These are phyloP conservation scores for Druon quercuslanigerum DNA, from an alignment of 1,140 invertebrate species.

Conservation along the genomic window DNA sequence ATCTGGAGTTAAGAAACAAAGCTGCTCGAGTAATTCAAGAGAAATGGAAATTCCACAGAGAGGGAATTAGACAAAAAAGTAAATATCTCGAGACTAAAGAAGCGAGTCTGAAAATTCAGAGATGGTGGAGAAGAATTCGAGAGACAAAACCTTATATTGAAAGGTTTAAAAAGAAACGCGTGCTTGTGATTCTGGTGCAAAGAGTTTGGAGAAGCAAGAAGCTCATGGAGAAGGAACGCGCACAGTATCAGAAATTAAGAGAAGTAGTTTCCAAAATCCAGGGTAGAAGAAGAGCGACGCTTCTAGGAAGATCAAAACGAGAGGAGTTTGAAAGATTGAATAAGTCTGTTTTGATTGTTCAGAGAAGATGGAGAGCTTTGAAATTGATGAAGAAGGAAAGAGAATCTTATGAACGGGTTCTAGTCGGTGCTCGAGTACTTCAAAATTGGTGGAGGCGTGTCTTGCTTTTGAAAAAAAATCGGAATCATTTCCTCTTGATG, in stretches of 20 bases:
- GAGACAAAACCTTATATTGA: slow-evolving; percentile 44
- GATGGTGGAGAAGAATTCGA: slow-evolving; percentile 69
- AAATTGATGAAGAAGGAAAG: slow-evolving; percentile 66
- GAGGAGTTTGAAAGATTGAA: slow-evolving; percentile 62
- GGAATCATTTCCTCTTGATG: slow-evolving; percentile 63
- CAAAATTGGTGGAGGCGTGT: slow-evolving; percentile 72
- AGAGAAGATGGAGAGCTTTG: slow-evolving; percentile 69
- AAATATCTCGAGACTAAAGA: slow-evolving; percentile 53
- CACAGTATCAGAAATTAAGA: slow-evolving; percentile 58
- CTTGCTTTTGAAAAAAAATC: slow-evolving; percentile 61
- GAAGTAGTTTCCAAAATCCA: slow-evolving; percentile 67
- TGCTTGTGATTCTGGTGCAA: slow-evolving; percentile 68
- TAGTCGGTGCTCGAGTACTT: slow-evolving; percentile 64
- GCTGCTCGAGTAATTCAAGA: slow-evolving; percentile 52
- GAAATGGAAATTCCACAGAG: slow-evolving; percentile 37
- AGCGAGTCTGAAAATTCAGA: slow-evolving; percentile 65
- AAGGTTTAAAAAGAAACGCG: slow-evolving; percentile 41
- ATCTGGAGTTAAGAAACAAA: slow-evolving; percentile 39
- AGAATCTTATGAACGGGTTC: slow-evolving; percentile 64
- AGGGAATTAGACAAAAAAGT: slow-evolving; percentile 53
- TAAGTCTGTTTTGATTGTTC: slow-evolving; percentile 64
- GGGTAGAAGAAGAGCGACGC: slow-evolving; percentile 70
- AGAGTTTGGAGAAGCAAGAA: slow-evolving; percentile 69
- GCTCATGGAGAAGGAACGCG: slow-evolving; percentile 57
- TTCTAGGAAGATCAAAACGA: slow-evolving; percentile 60